Evolutionary conservation across 1,140 invertebrate genomes (phyloP).

Genomic region (Drosophila malerkotliana): DNA sequence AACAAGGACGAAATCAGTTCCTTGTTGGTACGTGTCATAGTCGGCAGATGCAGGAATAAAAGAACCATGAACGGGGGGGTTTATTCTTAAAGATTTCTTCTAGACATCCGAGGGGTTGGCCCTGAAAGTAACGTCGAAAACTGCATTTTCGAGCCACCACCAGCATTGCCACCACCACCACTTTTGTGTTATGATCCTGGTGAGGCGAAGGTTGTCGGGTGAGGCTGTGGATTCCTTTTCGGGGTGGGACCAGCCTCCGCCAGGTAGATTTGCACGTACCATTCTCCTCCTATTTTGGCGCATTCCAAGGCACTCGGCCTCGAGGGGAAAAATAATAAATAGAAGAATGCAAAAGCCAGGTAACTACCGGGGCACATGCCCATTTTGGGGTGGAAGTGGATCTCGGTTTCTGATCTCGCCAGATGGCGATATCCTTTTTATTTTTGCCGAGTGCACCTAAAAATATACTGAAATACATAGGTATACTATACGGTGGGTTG

Average conservation of each 20-base stretch:
- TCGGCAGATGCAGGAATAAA: slow-evolving; percentile 22
- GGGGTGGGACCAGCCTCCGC: slow-evolving; percentile 67
- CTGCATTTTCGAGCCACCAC: slow-evolving; percentile 63
- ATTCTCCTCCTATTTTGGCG: slow-evolving; percentile 57
- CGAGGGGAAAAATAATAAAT: neutral
- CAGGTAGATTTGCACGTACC: slow-evolving; percentile 81
- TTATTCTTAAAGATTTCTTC: slow-evolving; percentile 8
- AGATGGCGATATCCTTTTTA: slow-evolving; percentile 58
- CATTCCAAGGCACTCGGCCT: slow-evolving; percentile 68
- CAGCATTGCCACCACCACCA: neutral
- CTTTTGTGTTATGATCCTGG: slow-evolving; percentile 7
- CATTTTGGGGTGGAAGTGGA: slow-evolving; percentile 52
- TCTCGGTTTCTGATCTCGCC: slow-evolving; percentile 21
- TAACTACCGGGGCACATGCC: slow-evolving; percentile 64
- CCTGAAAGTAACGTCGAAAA: slow-evolving; percentile 62
- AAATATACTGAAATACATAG: neutral
- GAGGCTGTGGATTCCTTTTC: slow-evolving; percentile 46
- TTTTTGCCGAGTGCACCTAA: slow-evolving; percentile 54
- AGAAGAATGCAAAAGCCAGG: slow-evolving; percentile 44
- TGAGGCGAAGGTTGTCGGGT: slow-evolving; percentile 45
- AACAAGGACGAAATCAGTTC: slow-evolving; percentile 36
- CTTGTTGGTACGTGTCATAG: slow-evolving; percentile 40
- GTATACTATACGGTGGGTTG: neutral
- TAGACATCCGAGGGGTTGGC: slow-evolving; percentile 57
- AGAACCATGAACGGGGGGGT: slow-evolving; percentile 7